Conservation (phyloP, 1,140 invertebrate species). For the Zaprionus gabonicus region DNA sequence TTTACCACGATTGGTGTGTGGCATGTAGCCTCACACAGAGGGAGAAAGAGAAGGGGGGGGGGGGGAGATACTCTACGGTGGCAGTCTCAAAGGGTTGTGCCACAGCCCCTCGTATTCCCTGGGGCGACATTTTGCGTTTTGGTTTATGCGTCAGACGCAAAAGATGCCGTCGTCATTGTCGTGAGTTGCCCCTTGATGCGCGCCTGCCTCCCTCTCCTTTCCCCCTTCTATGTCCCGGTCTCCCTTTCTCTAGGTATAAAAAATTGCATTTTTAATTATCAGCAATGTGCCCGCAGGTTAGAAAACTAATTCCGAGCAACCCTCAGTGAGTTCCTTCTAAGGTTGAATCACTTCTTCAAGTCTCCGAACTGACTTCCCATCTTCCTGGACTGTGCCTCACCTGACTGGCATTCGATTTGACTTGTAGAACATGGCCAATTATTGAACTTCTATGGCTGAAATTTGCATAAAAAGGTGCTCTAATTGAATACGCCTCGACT, state of each 20-base stretch:
- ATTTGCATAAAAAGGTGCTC: conserved; percentile 80
- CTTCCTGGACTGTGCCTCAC: conserved; percentile 37
- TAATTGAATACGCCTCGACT: conserved; percentile 70
- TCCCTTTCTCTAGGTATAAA: conserved; percentile 48
- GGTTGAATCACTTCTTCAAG: not conserved
- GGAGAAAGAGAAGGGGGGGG: not conserved
- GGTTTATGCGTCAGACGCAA: conserved; percentile 78
- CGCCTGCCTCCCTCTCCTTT: not conserved
- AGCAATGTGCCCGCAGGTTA: conserved; percentile 73
- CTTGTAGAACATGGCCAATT: conserved; percentile 78
- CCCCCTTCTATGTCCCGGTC: not conserved
- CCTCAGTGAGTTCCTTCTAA: conserved; percentile 24
- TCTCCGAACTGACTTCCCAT: not conserved
- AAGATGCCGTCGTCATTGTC: conserved; percentile 73
- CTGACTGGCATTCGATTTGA: conserved; percentile 73
- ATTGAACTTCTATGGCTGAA: conserved; percentile 66
- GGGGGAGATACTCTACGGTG: too few species aligned
- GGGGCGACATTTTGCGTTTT: conserved; percentile 81
- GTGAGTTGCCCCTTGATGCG: conserved; percentile 45
- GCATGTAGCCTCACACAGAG: not conserved
- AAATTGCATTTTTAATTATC: conserved; percentile 83
- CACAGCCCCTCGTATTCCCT: conserved; percentile 53
- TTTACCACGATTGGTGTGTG: conserved; percentile 50
- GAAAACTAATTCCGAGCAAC: conserved; percentile 78
- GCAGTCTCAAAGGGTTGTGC: conserved; percentile 66